phyloP scores from a whole-genome alignment of 2,888 invertebrate species.

The Panorpa germanica region DNA sequence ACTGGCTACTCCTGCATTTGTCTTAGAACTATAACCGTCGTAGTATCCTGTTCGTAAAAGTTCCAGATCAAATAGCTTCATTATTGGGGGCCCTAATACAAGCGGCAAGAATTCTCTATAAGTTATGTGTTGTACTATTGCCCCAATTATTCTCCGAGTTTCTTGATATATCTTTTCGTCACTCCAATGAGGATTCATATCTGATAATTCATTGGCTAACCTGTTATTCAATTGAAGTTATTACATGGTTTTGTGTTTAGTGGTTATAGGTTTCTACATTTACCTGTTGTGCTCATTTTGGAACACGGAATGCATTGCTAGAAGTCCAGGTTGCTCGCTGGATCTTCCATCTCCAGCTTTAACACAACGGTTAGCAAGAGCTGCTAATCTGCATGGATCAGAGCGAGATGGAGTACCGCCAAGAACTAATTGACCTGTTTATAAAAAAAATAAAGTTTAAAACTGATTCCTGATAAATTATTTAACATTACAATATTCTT shows the following conservation, averaged over 20 bases:
- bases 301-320: constrained; percentile 57
- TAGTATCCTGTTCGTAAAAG: constrained; percentile 48
- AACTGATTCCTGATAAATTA: too few species aligned
- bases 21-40: constrained; percentile 43
- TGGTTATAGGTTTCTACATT: too few species aligned
- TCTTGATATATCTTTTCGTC: constrained; percentile 79
- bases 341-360: constrained; percentile 60
- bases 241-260: too few species aligned
- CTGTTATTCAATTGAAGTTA: too few species aligned
- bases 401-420: constrained; percentile 46
- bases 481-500: too few species aligned
- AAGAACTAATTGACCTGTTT: constrained; percentile 33
- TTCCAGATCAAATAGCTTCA: constrained; percentile 55
- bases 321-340: constrained; percentile 64
- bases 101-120: constrained; percentile 70
- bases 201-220: constrained; percentile 48
- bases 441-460: constrained; percentile 4
- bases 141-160: constrained; percentile 61
- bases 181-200: constrained; percentile 69
- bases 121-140: constrained; percentile 67
- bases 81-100: constrained; percentile 54
- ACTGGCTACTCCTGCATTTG: constrained; percentile 59
- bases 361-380: constrained; percentile 55
- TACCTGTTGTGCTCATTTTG: constrained; percentile 50
- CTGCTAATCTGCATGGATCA: constrained; percentile 51